Conservation (phyloP, 30 jellyfish, hydroid and myxozoan genomes). For the Hydra vulgaris region DNA sequence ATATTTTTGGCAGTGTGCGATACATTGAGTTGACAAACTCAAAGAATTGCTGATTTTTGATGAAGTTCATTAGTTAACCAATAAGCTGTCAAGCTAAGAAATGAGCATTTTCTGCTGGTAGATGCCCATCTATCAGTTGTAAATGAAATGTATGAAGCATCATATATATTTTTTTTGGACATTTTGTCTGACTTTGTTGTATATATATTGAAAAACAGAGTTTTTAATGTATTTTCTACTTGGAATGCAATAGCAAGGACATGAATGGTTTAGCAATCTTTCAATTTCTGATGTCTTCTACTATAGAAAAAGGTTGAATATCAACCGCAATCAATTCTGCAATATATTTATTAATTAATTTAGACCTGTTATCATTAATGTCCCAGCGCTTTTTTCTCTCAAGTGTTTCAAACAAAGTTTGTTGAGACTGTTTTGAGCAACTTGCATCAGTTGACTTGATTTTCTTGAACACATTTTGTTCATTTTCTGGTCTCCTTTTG, state of each 20-base stretch:
- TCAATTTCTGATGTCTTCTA: not conserved
- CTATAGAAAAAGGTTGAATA: not conserved
- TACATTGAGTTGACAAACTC: not conserved
- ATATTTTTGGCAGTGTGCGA: not conserved
- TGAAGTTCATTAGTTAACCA: not conserved
- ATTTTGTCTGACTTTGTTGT: not conserved
- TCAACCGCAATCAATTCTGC: not conserved
- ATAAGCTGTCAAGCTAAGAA: not conserved
- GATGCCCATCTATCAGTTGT: not conserved
- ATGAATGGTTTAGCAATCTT: not conserved
- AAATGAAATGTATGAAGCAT: not conserved
- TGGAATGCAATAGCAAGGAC: not conserved
- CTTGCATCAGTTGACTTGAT: not conserved
- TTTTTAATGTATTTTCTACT: not conserved
- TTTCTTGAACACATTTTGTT: not conserved
- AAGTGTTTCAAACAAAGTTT: not conserved
- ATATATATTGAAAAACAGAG: not conserved
- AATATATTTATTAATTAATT: no score
- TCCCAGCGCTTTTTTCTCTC: not conserved
- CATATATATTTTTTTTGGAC: not conserved
- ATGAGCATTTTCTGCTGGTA: not conserved
- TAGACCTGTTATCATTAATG: not conserved
- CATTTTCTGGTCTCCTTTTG: not conserved
- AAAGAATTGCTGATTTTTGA: not conserved
- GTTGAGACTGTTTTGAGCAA: not conserved